Conservation (phyloP, 2,113 vertebrate species). For the Mesocricetus auratus region DNA sequence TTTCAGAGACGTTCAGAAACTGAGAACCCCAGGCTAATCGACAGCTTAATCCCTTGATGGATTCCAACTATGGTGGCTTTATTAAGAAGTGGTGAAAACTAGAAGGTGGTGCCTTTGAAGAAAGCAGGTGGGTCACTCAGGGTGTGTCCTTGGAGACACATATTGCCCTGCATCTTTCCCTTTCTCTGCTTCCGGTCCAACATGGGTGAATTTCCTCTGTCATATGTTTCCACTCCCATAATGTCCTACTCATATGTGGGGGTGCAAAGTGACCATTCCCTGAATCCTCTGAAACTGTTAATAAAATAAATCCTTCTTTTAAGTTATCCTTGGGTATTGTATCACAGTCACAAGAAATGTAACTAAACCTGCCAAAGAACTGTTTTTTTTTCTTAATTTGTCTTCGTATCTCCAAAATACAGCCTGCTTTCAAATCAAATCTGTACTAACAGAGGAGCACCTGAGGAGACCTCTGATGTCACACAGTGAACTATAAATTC, state of each 20-base stretch:
- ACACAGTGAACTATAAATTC: neutral
- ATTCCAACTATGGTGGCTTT: no score
- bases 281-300: neutral
- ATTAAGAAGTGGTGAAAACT: neutral
- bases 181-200: neutral
- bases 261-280: neutral
- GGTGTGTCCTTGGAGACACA: neutral
- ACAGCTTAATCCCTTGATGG: neutral
- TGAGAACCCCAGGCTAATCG: neutral
- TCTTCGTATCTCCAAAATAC: neutral
- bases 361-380: neutral
- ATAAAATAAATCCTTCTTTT: neutral
- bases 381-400: neutral
- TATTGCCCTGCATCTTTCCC: no score
- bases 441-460: neutral
- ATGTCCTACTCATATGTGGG: neutral
- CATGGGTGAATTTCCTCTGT: neutral
- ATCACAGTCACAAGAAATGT: neutral
- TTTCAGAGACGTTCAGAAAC: neutral
- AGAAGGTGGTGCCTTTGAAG: neutral
- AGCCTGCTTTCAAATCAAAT: neutral
- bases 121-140: neutral
- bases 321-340: neutral
- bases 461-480: neutral
- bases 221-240: neutral